Conservation (phyloP, 2,113 vertebrate genomes). For the Macroglossus sobrinus region DNA sequence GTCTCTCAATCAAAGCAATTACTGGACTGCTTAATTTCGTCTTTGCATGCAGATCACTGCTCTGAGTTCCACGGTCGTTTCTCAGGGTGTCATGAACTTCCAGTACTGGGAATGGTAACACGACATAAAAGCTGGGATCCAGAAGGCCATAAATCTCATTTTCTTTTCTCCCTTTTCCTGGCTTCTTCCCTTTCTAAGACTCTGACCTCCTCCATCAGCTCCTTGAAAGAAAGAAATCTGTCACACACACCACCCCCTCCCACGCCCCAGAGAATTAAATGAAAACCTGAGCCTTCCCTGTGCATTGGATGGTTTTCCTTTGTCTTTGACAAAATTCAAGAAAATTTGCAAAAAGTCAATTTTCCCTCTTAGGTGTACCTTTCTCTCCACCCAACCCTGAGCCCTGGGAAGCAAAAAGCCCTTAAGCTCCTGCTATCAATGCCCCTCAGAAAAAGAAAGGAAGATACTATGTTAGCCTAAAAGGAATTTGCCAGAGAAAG, state of each 20-base stretch:
- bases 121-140: conserved; percentile 64
- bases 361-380: background rate
- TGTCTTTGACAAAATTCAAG: background rate
- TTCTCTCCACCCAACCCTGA: background rate
- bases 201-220: conserved; percentile 66
- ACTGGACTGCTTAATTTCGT: background rate
- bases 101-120: conserved; percentile 50
- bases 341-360: background rate
- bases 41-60: background rate
- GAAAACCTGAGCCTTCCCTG: conserved; percentile 37
- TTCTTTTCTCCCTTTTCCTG: conserved; percentile 63
- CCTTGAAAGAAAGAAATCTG: conserved; percentile 71
- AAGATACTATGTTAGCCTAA: conserved; percentile 35
- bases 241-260: background rate
- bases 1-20: background rate
- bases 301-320: background rate
- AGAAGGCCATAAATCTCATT: conserved; percentile 74
- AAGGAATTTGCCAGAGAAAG: conserved; percentile 46
- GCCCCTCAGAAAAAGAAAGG: conserved; percentile 24
- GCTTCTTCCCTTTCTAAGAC: conserved; percentile 75
- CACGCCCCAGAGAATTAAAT: background rate
- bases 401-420: background rate
- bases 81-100: conserved; percentile 55
- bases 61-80: background rate
- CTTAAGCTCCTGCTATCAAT: conserved; percentile 17